Evolutionary conservation across 2,888 invertebrate genomes (phyloP).

Genomic region (Endomychus coccineus): DNA sequence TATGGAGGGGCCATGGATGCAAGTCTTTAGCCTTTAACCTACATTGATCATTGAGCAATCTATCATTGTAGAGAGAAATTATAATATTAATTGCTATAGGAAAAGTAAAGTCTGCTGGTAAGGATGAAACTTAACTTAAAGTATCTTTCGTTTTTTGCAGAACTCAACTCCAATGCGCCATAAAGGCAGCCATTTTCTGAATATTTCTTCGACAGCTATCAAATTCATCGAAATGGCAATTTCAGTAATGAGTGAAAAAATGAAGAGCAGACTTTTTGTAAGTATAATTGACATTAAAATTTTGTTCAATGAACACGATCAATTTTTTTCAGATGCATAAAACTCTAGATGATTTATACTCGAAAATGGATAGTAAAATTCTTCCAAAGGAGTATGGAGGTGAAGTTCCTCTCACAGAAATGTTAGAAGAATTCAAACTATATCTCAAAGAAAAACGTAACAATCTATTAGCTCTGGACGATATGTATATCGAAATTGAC

Average conservation of each 20-base stretch:
- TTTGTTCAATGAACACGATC: not conserved
- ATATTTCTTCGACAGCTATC: slow-evolving; percentile 73
- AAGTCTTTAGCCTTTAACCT: too few species aligned
- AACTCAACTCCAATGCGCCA: slow-evolving; percentile 87
- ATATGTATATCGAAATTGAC: slow-evolving; percentile 66
- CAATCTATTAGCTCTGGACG: slow-evolving; percentile 62
- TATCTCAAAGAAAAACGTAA: slow-evolving; percentile 57
- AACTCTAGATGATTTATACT: slow-evolving; percentile 62
- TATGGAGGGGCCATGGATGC: too few species aligned
- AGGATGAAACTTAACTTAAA: too few species aligned
- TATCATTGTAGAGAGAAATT: too few species aligned
- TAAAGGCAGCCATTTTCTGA: slow-evolving; percentile 80
- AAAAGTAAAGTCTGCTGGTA: too few species aligned
- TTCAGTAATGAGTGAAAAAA: slow-evolving; percentile 74
- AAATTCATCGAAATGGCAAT: slow-evolving; percentile 78
- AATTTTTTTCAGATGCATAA: slow-evolving; percentile 61
- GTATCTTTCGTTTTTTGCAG: slow-evolving; percentile 48
- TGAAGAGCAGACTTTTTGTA: slow-evolving; percentile 73
- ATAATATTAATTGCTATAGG: too few species aligned
- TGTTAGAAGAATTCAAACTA: slow-evolving; percentile 69
- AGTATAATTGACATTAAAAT: slow-evolving; percentile 31
- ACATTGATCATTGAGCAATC: too few species aligned
- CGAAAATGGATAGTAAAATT: slow-evolving; percentile 64
- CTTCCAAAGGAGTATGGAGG: slow-evolving; percentile 86
- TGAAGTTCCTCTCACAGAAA: slow-evolving; percentile 68